These are phyloP conservation scores for Rousettus leschenaultii DNA, from an alignment of 2,113 vertebrate genomes.

Conservation along the genomic window DNA sequence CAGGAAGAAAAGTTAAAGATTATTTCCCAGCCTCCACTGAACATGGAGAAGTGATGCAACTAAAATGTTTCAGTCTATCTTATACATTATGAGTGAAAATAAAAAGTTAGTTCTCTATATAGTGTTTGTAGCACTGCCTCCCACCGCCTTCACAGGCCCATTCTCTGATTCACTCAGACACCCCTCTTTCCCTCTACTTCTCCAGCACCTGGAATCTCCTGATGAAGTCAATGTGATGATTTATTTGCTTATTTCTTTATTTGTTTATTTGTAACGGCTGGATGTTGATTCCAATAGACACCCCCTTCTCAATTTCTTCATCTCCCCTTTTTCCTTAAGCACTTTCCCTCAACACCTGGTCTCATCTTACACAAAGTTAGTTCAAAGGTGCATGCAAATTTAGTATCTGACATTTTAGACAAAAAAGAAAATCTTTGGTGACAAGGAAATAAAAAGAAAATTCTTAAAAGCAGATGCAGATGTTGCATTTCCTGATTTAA, in stretches of 20 bases:
- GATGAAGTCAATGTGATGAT: background rate
- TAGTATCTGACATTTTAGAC: conserved; percentile 7
- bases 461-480: background rate
- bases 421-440: background rate
- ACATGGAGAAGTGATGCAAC: background rate
- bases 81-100: background rate
- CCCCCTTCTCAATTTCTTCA: background rate
- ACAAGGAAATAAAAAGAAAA: conserved; percentile 40
- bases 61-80: background rate
- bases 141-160: background rate
- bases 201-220: background rate
- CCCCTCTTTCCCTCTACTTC: background rate
- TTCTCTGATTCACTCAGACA: background rate
- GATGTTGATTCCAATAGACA: background rate
- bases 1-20: background rate
- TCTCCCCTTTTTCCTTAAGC: background rate
- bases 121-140: background rate
- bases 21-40: background rate
- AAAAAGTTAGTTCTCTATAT: background rate
- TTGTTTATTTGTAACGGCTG: background rate
- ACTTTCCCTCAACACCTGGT: background rate
- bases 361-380: background rate
- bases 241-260: background rate
- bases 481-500: conserved; percentile 30
- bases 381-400: background rate